Percentiles rank a stretch among this genome's conserved stretches.
Conservation (phyloP, 2,888 invertebrate genomes). For the Brachycybe producta region DNA sequence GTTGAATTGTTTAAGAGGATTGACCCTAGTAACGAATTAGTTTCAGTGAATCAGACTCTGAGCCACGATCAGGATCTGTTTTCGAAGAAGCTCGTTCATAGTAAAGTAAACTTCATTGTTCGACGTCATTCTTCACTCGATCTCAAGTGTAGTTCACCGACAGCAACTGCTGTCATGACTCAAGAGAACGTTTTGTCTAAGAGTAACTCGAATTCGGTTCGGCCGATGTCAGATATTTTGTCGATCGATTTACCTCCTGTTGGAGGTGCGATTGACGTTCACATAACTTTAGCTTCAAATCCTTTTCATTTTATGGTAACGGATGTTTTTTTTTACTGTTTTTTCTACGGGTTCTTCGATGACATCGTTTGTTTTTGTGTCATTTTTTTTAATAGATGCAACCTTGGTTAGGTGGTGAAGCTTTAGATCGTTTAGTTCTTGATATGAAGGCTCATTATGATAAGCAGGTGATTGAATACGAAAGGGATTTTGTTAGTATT, state of each 20-base stretch:
- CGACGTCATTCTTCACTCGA: no score
- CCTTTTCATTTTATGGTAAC: constrained; percentile 56
- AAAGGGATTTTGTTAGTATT: no score
- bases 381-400: constrained; percentile 11
- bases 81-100: constrained; percentile 32
- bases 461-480: not conserved
- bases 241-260: constrained; percentile 34
- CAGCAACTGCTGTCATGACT: no score
- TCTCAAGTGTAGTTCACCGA: no score
- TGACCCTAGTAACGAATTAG: constrained; percentile 47
- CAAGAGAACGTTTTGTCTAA: no score
- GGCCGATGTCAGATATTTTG: no score
- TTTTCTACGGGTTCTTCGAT: not conserved
- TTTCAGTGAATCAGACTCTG: constrained; percentile 56
- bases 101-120: constrained; percentile 26
- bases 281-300: constrained; percentile 59
- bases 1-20: constrained; percentile 58
- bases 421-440: constrained; percentile 2
- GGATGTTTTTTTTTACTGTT: not conserved
- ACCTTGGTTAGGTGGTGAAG: constrained; percentile 4
- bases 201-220: no score
- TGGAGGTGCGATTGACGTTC: constrained; percentile 53
- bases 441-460: constrained; percentile 12
- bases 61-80: constrained; percentile 46
- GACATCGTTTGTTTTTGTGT: no score